These are phyloP conservation scores for Margaritifera margaritifera DNA, from an alignment of 2,888 invertebrate species.

Conservation along the genomic window DNA sequence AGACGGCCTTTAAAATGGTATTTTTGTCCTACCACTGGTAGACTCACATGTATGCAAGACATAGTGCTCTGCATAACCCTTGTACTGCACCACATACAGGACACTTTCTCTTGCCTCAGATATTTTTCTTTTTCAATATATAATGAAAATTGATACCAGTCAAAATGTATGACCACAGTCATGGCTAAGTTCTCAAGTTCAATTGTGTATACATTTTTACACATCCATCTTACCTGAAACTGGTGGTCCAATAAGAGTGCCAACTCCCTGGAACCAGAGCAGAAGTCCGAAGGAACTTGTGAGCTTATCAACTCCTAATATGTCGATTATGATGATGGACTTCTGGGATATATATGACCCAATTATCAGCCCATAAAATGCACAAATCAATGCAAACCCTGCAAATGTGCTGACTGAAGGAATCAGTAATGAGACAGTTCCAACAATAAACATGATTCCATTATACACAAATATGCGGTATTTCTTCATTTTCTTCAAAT, in stretches of 20 bases:
- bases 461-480: conserved; percentile 53
- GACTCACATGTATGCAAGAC: no score
- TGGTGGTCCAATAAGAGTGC: conserved; percentile 56
- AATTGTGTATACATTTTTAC: no score
- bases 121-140: no score
- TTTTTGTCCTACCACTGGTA: no score
- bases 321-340: conserved; percentile 59
- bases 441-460: conserved; percentile 49
- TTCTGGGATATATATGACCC: conserved; percentile 63
- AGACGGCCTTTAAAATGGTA: no score
- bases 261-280: conserved; percentile 58
- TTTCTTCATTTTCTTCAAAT: conserved; percentile 43
- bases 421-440: conserved; percentile 42
- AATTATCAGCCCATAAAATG: conserved; percentile 50
- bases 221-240: conserved; percentile 48
- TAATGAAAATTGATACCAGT: no score
- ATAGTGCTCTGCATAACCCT: no score
- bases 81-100: no score
- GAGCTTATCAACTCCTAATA: conserved; percentile 56
- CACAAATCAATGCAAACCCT: conserved; percentile 39
- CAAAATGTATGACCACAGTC: no score
- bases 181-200: no score
- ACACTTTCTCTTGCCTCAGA: no score
- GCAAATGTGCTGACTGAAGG: conserved; percentile 41
- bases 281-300: conserved; percentile 58